Percentiles rank a stretch among this genome's conserved stretches.
These are phyloP conservation scores for Bombus confusus DNA, from an alignment of 1,140 invertebrate species.

Conservation along the genomic window DNA sequence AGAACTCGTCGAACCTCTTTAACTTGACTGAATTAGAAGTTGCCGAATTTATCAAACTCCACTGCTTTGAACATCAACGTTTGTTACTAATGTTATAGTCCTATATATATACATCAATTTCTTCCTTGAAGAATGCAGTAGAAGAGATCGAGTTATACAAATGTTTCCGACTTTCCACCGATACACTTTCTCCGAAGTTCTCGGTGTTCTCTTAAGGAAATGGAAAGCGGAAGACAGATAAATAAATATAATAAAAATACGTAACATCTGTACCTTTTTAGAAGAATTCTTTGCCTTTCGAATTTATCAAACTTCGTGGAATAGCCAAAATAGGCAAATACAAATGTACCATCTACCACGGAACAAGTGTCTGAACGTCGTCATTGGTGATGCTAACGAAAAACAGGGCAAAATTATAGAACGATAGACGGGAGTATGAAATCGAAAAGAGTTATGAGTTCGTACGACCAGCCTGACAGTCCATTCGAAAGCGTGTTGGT, in stretches of 20 bases:
- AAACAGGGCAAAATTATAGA: background rate
- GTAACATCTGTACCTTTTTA: too few species aligned
- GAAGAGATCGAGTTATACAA: background rate
- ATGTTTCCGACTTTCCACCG: background rate
- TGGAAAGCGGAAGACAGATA: too few species aligned
- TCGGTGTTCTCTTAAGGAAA: background rate
- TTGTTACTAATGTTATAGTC: background rate
- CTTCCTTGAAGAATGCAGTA: background rate
- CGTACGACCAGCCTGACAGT: background rate
- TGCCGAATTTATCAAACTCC: background rate
- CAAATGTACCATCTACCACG: background rate
- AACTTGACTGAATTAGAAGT: background rate
- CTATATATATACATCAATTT: background rate
- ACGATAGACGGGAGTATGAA: background rate
- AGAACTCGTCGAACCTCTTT: constrained; percentile 4
- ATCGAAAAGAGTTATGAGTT: background rate
- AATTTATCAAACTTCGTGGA: too few species aligned
- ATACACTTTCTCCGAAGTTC: background rate
- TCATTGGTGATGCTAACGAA: background rate
- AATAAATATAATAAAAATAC: too few species aligned
- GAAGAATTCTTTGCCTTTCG: too few species aligned
- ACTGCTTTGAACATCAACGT: background rate
- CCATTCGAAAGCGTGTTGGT: constrained; percentile 14
- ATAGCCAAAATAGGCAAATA: too few species aligned
- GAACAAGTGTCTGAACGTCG: background rate